Evolutionary conservation across 2,888 invertebrate species (phyloP), one percentile per base, ranked within the genome.

Genomic region (Clivina fossor): DNA sequence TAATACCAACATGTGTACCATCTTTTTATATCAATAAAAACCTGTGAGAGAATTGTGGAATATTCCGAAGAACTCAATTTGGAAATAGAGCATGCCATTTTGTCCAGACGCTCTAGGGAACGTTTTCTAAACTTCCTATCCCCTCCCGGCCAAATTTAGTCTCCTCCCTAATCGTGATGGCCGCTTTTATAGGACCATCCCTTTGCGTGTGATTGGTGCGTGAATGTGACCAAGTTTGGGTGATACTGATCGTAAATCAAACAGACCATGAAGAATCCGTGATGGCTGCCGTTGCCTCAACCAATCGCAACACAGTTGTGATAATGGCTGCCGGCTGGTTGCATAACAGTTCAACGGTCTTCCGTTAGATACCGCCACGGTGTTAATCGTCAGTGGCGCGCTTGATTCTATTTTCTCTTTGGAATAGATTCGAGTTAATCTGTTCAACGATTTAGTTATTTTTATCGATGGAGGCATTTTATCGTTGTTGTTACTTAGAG

Each of bases 201-300:
- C 62, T 44, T 48, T 60, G 58, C 33, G 49, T 56, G 53, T 62
- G 59, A 70, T 74, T 74, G 74, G 71, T 60, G 64, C 60, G 61
- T 43, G 44, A 47, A 56, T 59, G 53, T 53, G 60, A 64, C 65
- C 63, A 64, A 64, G 70, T 72, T 72, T 61, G 61, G 70, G 59
- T 62, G 69, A 65, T 60, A 57, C 47, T 58, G 61, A 58, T 61
- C 64, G 66, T 73, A 71, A 68, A 71, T 71, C 68, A 68, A 63
- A 60, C 62, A 62, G 67, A 65, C 61, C 67, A 69, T 65, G 68
- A 65, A 71, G 72, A 69, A 69, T 69, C 69, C 72, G 74, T 73
- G 71, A 79, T 79, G 79, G 79, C 79, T 71, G 77, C 72, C 67
- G 40, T 11, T 51, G 43, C 49, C 54, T 64, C 65, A 65, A 64